Percentiles rank a stretch among this genome's conserved stretches.
Evolutionary conservation across 2,888 invertebrate species (phyloP).

Genomic region (Cyclophora punctaria): DNA sequence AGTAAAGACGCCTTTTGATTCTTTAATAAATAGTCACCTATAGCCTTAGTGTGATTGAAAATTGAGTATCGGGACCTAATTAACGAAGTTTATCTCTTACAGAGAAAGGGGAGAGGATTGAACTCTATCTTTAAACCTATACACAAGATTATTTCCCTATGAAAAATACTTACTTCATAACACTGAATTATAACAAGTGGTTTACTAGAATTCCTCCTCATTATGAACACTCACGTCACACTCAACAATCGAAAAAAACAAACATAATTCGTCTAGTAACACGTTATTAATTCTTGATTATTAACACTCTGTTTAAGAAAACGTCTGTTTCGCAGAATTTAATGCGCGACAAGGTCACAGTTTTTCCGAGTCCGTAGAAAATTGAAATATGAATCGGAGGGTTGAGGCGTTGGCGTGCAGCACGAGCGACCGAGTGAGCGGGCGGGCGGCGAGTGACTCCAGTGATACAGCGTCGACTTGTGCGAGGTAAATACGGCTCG

Average conservation of each 20-base stretch:
- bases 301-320: slow-evolving; percentile 13
- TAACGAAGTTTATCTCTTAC: no score
- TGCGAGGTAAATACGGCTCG: not conserved
- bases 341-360: slow-evolving; percentile 56
- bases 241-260: slow-evolving; percentile 1
- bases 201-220: slow-evolving; percentile 56
- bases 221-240: slow-evolving; percentile 22
- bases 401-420: slow-evolving; percentile 27
- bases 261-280: no score
- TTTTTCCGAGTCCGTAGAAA: slow-evolving; percentile 51
- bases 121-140: no score
- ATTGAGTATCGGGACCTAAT: no score
- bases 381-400: slow-evolving; percentile 21
- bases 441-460: slow-evolving; percentile 3
- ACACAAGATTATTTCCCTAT: no score
- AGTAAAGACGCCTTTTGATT: no score
- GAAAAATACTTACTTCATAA: slow-evolving; percentile 72
- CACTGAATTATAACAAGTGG: slow-evolving; percentile 76
- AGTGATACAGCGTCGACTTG: slow-evolving; percentile 4
- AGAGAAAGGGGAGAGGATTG: no score
- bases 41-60: no score
- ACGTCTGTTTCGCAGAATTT: slow-evolving; percentile 29
- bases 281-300: no score
- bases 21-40: no score
- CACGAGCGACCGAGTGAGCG: slow-evolving; percentile 32